These are phyloP conservation scores for Tretioscincus oriximinensis DNA, from an alignment of 2,113 vertebrate genomes.

Conservation along the genomic window DNA sequence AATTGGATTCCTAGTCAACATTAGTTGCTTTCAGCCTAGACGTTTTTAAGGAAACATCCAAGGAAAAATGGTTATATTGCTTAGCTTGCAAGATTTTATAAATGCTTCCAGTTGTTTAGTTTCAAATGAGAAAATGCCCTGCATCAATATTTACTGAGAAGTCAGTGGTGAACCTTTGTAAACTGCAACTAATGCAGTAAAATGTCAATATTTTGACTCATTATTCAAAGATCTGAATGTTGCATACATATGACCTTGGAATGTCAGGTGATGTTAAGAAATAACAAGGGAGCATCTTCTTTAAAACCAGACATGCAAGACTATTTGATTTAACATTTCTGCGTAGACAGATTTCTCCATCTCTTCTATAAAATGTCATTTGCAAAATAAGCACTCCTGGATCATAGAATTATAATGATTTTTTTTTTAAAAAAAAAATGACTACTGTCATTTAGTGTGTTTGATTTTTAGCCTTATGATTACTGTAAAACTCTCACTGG, in stretches of 20 bases:
- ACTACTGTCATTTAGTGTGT: background rate
- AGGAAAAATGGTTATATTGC: background rate
- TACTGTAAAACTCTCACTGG: background rate
- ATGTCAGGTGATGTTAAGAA: background rate
- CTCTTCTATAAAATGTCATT: background rate
- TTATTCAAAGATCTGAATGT: conserved; percentile 4
- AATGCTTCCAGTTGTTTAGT: background rate
- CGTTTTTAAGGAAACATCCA: no score
- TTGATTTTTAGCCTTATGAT: background rate
- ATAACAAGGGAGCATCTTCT: background rate
- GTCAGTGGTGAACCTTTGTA: conserved; percentile 11
- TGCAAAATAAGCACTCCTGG: background rate
- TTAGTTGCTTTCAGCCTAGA: no score
- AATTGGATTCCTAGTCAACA: no score
- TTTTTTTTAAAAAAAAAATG: background rate
- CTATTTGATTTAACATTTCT: conserved; percentile 9
- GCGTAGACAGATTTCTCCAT: background rate
- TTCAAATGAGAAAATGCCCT: background rate
- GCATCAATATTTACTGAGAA: conserved; percentile 5
- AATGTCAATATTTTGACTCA: conserved; percentile 9
- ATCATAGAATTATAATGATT: background rate
- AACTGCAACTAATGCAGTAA: background rate
- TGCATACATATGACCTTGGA: conserved; percentile 5
- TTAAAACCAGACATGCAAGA: background rate
- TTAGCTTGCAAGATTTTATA: background rate